Evolutionary conservation across 1,140 invertebrate genomes (phyloP).

Genomic region (Saccostrea glomerata): DNA sequence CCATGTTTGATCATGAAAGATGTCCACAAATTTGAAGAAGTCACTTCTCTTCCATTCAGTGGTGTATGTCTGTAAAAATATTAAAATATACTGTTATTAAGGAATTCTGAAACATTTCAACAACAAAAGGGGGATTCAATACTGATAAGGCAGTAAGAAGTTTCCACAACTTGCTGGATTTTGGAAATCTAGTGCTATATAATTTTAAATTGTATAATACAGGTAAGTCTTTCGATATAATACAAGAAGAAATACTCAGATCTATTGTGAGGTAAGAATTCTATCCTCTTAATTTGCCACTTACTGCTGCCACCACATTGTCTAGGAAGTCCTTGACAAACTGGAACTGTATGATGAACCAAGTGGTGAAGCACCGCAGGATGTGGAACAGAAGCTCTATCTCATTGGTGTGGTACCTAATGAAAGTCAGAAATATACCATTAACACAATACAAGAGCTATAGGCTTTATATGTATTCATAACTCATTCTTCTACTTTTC

Average conservation of each 20-base stretch:
- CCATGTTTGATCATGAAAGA: slow-evolving; percentile 86
- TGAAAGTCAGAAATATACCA: too few relatives aligned
- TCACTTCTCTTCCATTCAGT: slow-evolving; percentile 96
- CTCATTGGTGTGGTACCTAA: slow-evolving; percentile 89
- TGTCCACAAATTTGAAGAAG: slow-evolving; percentile 96
- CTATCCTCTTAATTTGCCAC: slow-evolving; percentile 32
- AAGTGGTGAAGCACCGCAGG: slow-evolving; percentile 90
- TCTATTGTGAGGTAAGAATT: too few relatives aligned
- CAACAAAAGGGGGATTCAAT: too few relatives aligned
- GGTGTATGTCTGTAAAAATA: slow-evolving; percentile 87
- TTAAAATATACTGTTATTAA: neutral
- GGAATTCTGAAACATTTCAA: too few relatives aligned
- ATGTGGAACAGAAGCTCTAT: slow-evolving; percentile 96
- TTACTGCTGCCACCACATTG: slow-evolving; percentile 88
- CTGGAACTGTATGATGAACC: slow-evolving; percentile 94
- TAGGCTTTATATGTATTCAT: too few relatives aligned
- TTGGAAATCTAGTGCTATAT: too few relatives aligned
- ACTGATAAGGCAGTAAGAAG: too few relatives aligned
- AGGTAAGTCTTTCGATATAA: too few relatives aligned
- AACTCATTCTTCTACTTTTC: too few relatives aligned
- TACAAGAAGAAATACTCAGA: neutral
- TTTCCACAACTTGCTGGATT: too few relatives aligned
- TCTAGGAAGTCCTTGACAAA: slow-evolving; percentile 97
- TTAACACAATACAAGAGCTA: too few relatives aligned
- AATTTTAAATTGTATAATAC: neutral